Percentiles rank a stretch among this genome's conserved stretches.
These are phyloP conservation scores for Dermatemys mawii DNA, from an alignment of 2,113 vertebrate species.

Conservation along the genomic window DNA sequence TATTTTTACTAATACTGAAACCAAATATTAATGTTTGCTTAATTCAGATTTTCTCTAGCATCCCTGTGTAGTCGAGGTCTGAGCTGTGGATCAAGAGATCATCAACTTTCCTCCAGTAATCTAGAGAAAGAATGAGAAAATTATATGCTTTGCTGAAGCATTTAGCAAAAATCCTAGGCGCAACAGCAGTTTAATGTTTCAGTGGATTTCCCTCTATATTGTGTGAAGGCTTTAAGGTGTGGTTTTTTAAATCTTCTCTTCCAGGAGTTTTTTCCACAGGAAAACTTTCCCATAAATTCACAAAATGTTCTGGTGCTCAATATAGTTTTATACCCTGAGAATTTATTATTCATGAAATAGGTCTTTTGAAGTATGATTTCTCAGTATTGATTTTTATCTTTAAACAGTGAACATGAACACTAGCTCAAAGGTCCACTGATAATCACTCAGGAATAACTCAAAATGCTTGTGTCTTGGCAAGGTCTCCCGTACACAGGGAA, in stretches of 20 bases:
- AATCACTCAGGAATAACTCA: constrained; percentile 78
- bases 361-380: constrained; percentile 80
- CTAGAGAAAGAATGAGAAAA: neutral
- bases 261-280: constrained; percentile 43
- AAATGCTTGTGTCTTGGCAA: constrained; percentile 68
- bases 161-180: constrained; percentile 38
- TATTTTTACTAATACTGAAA: constrained; percentile 48
- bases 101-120: constrained; percentile 4
- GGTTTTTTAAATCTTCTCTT: constrained; percentile 41
- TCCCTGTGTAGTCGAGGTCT: neutral
- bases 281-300: constrained; percentile 76
- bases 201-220: constrained; percentile 50
- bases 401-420: constrained; percentile 66
- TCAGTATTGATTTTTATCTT: constrained; percentile 81
- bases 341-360: constrained; percentile 80
- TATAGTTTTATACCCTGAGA: constrained; percentile 75
- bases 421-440: constrained; percentile 76
- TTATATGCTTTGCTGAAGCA: neutral
- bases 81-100: constrained; percentile 31
- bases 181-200: constrained; percentile 43
- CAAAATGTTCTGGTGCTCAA: constrained; percentile 70
- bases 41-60: neutral
- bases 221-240: constrained; percentile 22
- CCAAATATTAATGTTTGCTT: constrained; percentile 45
- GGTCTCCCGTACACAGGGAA: constrained; percentile 79